phyloP scores from a whole-genome alignment of 2,113 vertebrate genomes.

The Zootoca vivipara region DNA sequence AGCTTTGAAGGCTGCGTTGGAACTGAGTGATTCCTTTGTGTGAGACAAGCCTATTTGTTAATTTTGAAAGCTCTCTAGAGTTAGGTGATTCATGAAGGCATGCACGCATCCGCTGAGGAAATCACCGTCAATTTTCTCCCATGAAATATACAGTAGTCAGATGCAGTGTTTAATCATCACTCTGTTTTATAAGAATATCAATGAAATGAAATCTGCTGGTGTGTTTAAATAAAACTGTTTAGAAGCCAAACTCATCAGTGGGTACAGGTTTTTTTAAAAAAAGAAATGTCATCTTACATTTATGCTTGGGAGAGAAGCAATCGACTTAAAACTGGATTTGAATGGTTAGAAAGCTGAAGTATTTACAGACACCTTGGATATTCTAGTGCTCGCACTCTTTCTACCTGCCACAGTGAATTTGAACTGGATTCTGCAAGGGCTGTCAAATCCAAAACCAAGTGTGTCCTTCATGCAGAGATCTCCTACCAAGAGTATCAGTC shows the following conservation, averaged over 20 bases:
- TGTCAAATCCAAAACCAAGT: slow-evolving; percentile 74
- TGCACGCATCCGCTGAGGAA: slow-evolving; percentile 17
- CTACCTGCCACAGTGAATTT: slow-evolving; percentile 77
- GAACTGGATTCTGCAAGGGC: slow-evolving; percentile 72
- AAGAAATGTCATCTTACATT: slow-evolving; percentile 74
- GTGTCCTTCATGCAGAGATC: slow-evolving; percentile 72
- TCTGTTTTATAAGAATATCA: slow-evolving; percentile 70
- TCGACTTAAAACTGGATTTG: slow-evolving; percentile 66
- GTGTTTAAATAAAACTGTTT: slow-evolving; percentile 70
- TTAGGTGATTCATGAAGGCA: slow-evolving; percentile 37
- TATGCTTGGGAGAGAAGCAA: slow-evolving; percentile 57
- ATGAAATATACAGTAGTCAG: slow-evolving; percentile 57
- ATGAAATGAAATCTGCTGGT: slow-evolving; percentile 65
- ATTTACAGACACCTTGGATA: slow-evolving; percentile 75
- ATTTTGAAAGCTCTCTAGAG: slow-evolving; percentile 52
- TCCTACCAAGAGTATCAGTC: slow-evolving; percentile 70
- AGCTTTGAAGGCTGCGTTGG: neutral
- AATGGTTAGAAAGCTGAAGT: slow-evolving; percentile 70
- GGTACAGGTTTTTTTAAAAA: slow-evolving; percentile 58
- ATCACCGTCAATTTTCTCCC: slow-evolving; percentile 58
- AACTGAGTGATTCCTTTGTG: slow-evolving; percentile 37
- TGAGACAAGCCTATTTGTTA: slow-evolving; percentile 44
- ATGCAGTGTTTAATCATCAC: slow-evolving; percentile 63
- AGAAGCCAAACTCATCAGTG: slow-evolving; percentile 66
- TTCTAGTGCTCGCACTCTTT: slow-evolving; percentile 70